These are phyloP conservation scores for Notothenia rossii DNA, from an alignment of 2,113 vertebrate species.

Conservation along the genomic window DNA sequence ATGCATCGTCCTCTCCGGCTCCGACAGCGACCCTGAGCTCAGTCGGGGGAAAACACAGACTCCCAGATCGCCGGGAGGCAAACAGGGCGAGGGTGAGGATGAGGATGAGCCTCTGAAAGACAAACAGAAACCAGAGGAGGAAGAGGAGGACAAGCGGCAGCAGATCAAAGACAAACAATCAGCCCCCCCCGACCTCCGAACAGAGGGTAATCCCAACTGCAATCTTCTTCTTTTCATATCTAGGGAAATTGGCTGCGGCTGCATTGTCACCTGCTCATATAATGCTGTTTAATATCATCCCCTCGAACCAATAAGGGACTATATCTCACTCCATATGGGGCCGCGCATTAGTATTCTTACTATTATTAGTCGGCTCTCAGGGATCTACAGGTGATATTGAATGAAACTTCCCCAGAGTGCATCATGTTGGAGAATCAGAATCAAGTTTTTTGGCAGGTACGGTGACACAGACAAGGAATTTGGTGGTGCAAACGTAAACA, in stretches of 20 bases:
- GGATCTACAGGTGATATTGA: slow-evolving; percentile 48
- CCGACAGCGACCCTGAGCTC: slow-evolving; percentile 49
- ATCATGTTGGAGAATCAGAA: slow-evolving; percentile 3
- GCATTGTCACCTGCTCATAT: slow-evolving; percentile 72
- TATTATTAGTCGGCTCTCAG: slow-evolving; percentile 56
- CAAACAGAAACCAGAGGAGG: slow-evolving; percentile 69
- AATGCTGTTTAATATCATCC: slow-evolving; percentile 77
- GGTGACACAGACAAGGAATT: too few species aligned
- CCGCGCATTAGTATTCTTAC: slow-evolving; percentile 67
- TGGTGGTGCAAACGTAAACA: too few species aligned
- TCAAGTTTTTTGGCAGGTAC: too few species aligned
- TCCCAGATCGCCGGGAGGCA: slow-evolving; percentile 26
- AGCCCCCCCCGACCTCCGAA: slow-evolving; percentile 53
- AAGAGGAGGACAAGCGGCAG: slow-evolving; percentile 63
- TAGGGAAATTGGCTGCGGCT: slow-evolving; percentile 76
- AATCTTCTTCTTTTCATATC: slow-evolving; percentile 77
- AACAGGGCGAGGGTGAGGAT: slow-evolving; percentile 44
- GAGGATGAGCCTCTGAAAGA: slow-evolving; percentile 54
- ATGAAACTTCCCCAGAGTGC: slow-evolving; percentile 35
- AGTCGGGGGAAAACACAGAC: slow-evolving; percentile 32
- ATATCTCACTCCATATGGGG: slow-evolving; percentile 73
- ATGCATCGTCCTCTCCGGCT: slow-evolving; percentile 25
- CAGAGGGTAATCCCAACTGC: slow-evolving; percentile 79
- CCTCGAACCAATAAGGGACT: slow-evolving; percentile 72
- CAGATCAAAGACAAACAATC: slow-evolving; percentile 68